Percentiles rank a stretch among this genome's conserved stretches.
phyloP scores from a whole-genome alignment of 30 jellyfish, hydroid and myxozoan genomes.

The Mastigias papua region DNA sequence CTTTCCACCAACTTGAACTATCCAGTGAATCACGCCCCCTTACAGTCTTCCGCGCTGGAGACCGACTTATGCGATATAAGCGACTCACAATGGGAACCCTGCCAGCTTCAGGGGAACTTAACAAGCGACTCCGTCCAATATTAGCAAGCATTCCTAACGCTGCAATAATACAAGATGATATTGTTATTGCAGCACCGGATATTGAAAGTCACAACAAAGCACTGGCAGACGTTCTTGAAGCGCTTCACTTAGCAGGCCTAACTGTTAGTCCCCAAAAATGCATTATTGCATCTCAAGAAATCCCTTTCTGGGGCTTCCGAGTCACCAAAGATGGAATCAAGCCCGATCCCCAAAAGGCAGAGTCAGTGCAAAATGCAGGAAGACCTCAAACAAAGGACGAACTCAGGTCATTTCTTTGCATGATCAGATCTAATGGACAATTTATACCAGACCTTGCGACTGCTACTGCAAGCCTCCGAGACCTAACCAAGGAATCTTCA shows the following conservation, averaged over 20 bases:
- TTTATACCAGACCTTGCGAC: background rate
- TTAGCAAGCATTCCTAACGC: background rate
- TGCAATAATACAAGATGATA: background rate
- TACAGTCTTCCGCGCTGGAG: slow-evolving; percentile 57
- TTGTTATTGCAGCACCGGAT: background rate
- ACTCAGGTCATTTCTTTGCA: background rate
- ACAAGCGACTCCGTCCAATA: slow-evolving; percentile 61
- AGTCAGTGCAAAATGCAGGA: background rate
- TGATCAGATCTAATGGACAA: background rate
- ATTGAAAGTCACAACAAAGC: background rate
- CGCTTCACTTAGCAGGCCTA: background rate
- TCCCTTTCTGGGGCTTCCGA: background rate
- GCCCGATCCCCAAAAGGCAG: background rate
- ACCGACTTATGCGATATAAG: slow-evolving; percentile 52
- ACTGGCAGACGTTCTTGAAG: background rate
- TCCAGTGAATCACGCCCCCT: slow-evolving; percentile 24
- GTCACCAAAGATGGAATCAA: background rate
- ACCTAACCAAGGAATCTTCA: background rate
- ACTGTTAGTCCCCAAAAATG: background rate
- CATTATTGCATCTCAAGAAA: background rate
- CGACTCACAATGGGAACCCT: slow-evolving; percentile 65
- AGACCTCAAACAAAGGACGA: background rate
- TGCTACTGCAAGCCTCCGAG: background rate
- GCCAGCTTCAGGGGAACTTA: slow-evolving; percentile 75
- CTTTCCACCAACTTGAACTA: slow-evolving; percentile 71